phyloP scores from a whole-genome alignment of 2,888 invertebrate genomes.

The Acanthopleura granulata region DNA sequence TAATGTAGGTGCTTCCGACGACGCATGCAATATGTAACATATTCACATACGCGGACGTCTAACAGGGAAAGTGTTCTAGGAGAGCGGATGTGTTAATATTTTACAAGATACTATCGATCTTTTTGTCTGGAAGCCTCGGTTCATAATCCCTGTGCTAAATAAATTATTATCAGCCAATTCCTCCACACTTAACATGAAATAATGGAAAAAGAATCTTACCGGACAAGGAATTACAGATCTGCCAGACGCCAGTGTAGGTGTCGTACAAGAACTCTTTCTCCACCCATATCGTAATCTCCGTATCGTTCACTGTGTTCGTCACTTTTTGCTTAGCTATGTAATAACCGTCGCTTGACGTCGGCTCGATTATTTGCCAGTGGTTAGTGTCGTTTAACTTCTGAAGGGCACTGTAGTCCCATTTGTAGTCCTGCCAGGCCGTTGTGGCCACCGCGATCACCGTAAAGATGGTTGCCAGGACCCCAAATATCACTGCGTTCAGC shows the following conservation, averaged over 20 bases:
- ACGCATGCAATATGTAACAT: no score
- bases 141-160: no score
- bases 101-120: no score
- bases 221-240: constrained; percentile 4
- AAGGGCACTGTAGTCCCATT: not conserved
- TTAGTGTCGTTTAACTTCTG: not conserved
- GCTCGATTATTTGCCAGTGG: constrained; percentile 4
- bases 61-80: no score
- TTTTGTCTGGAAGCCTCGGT: no score
- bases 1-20: no score
- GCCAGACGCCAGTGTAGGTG: constrained; percentile 13
- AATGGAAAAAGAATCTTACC: not conserved
- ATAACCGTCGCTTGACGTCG: not conserved
- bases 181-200: no score
- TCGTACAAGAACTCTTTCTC: not conserved
- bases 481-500: constrained; percentile 6
- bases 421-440: constrained; percentile 15
- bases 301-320: not conserved
- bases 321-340: constrained; percentile 8
- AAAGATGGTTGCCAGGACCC: constrained; percentile 8
- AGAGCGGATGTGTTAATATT: no score
- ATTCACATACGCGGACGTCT: no score
- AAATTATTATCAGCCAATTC: no score
- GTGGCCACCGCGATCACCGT: constrained; percentile 6
- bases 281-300: not conserved